Percentiles rank a stretch among this genome's conserved stretches.
phyloP scores from a whole-genome alignment of 1,140 invertebrate genomes.

The Dendroctonus valens region DNA sequence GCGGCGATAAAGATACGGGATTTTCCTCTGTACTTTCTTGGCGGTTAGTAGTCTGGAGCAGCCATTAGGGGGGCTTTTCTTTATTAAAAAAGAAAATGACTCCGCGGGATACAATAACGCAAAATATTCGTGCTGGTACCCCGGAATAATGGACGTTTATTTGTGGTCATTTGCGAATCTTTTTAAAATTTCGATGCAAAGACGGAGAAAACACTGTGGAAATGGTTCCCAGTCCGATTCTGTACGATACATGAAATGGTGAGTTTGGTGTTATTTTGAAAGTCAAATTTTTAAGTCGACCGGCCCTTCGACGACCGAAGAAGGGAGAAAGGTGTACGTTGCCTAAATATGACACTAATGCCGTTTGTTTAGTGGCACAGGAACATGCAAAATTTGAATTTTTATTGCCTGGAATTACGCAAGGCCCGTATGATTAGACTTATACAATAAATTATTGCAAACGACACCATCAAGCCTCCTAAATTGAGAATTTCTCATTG shows the following conservation, averaged over 20 bases:
- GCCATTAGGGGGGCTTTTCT: conserved; percentile 15
- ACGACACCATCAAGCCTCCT: too few relatives aligned
- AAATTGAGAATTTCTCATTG: too few relatives aligned
- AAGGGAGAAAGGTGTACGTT: conserved; percentile 16
- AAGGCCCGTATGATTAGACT: too few relatives aligned
- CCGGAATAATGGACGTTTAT: conserved; percentile 2
- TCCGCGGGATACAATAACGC: not conserved
- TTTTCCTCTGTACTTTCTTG: conserved; percentile 1
- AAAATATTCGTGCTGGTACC: not conserved
- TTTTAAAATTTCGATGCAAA: not conserved
- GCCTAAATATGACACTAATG: conserved; percentile 27
- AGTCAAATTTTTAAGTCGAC: conserved; percentile 13
- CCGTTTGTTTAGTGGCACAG: conserved; percentile 16
- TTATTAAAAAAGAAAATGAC: conserved; percentile 10
- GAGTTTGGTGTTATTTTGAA: conserved; percentile 11
- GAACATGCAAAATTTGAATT: conserved; percentile 25
- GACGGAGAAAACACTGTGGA: too few relatives aligned
- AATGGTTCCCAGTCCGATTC: not conserved
- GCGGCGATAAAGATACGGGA: conserved; percentile 12
- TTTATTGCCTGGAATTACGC: conserved; percentile 7
- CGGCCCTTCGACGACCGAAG: not conserved
- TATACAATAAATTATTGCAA: too few relatives aligned
- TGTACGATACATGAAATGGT: not conserved
- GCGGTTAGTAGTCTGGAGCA: not conserved
- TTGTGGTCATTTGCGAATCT: not conserved